Percentiles rank a stretch among this genome's conserved stretches.
Evolutionary conservation across 2,888 invertebrate species (phyloP).

Genomic region (Leptopilina myrica): DNA sequence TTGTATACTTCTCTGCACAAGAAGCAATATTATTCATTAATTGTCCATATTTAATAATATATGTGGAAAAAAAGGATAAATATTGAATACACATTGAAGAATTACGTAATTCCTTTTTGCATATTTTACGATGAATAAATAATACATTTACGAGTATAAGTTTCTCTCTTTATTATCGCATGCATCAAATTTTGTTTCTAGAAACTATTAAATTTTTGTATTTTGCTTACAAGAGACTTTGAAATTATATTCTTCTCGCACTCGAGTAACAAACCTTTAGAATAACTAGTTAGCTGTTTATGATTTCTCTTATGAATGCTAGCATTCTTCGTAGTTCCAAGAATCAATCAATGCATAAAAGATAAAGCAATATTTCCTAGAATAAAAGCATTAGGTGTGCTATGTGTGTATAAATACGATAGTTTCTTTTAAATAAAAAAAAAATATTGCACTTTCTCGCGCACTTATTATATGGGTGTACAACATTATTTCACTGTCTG

Average conservation of each 20-base stretch:
- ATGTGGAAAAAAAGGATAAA: background rate
- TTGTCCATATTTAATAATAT: background rate
- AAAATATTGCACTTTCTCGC: background rate
- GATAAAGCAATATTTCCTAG: conserved; percentile 26
- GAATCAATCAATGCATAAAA: conserved; percentile 30
- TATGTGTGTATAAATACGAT: background rate
- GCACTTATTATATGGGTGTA: background rate
- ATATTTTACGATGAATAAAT: conserved; percentile 7
- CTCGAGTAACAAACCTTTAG: conserved; percentile 7
- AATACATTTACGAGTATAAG: background rate
- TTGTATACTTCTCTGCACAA: background rate
- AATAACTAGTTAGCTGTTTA: conserved; percentile 1
- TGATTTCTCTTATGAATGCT: conserved; percentile 35
- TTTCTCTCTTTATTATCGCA: conserved; percentile 15
- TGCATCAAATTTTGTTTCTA: conserved; percentile 15
- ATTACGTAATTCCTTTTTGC: background rate
- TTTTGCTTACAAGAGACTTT: background rate
- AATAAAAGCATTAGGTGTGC: conserved; percentile 1
- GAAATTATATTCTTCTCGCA: background rate
- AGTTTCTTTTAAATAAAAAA: background rate
- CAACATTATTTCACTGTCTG: background rate
- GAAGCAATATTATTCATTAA: background rate
- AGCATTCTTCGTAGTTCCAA: conserved; percentile 21
- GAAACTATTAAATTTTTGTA: conserved; percentile 1
- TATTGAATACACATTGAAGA: conserved; percentile 1